phyloP scores from a whole-genome alignment of 2,888 invertebrate genomes.

The Sisyra terminalis region DNA sequence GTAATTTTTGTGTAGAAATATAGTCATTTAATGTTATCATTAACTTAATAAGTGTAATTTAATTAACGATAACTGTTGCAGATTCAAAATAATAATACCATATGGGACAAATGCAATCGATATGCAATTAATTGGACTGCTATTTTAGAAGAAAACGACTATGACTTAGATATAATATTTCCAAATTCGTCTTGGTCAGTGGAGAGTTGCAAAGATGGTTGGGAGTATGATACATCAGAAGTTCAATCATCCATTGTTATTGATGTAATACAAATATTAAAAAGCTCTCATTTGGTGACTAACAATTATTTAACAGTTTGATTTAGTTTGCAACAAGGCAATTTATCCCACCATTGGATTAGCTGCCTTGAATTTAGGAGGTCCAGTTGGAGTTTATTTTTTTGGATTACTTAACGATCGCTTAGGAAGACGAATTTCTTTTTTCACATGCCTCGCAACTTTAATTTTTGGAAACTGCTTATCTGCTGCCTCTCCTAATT shows the following conservation, averaged over 20 bases:
- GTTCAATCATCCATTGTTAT: constrained; percentile 67
- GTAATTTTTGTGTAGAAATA: background rate
- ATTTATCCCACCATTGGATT: constrained; percentile 79
- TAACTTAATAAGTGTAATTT: background rate
- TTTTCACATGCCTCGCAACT: constrained; percentile 72
- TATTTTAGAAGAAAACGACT: constrained; percentile 24
- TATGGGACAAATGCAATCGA: constrained; percentile 51
- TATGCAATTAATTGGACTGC: constrained; percentile 59
- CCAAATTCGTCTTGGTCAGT: constrained; percentile 42
- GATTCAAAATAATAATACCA: constrained; percentile 7
- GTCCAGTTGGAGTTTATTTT: constrained; percentile 76
- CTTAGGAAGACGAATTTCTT: constrained; percentile 69
- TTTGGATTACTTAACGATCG: constrained; percentile 80
- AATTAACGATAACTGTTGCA: background rate
- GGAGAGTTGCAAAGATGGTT: constrained; percentile 57
- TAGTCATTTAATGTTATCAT: background rate
- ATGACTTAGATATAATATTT: constrained; percentile 11
- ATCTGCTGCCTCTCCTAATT: constrained; percentile 61
- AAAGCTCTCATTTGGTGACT: background rate
- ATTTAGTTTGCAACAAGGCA: constrained; percentile 73
- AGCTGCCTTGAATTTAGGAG: constrained; percentile 73
- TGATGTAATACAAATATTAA: constrained; percentile 40
- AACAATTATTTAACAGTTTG: constrained; percentile 41
- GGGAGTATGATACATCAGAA: constrained; percentile 57
- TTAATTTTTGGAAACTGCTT: constrained; percentile 62